Base-by-base conservation (phyloP, 2,888 invertebrate species). In the Dynastes grantii region DNA sequence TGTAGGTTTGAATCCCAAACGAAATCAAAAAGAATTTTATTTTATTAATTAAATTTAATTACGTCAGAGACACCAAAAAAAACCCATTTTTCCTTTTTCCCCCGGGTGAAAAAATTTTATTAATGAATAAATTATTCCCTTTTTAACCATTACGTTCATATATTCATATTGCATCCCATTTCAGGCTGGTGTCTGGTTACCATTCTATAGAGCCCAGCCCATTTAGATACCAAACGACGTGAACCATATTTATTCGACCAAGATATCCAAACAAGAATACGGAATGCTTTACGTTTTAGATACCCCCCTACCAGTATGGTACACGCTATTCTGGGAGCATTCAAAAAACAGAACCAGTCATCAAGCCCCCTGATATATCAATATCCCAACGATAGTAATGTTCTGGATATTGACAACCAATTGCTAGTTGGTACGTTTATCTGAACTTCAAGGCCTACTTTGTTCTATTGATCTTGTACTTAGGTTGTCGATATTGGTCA, bases 201-300 rank as follows among this genome's bases (percentile, higher is more conserved):
- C 99, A 22, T 99, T 99, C 91, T 96, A 96, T 92, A 93, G 99
- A 82, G 95, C 96, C 0, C 99, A 99, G 96, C 99, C 0, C 99
- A 99, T 89, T 95, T 99, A 81, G 99, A 99, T 88, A 98, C 98
- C 0, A 96, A 96, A 87, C 93, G 99, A 0, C 93, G 99, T 45
- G 99, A 99, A 89, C 99, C 99, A 0, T 99, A 98, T 95, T 91
- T 99, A 2, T 98, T 94, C 88, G 93, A 93, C 49, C 92, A 95
- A 3, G 90, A 93, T 81, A 94, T 95, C 0, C 92, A 92, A 0
- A 90, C 91, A 1, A 90, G 95, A 0, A 93, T 98, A 32, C 90
- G 96, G 0, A 94, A 94, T 76, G 94, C 96, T 0, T 88, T 95
- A 61, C 90, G 96, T 32, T 90, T 93, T 65, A 92, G 99, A 77